Evolutionary conservation across 2,888 invertebrate genomes (phyloP).

Genomic region (Drosophila villosipedis): DNA sequence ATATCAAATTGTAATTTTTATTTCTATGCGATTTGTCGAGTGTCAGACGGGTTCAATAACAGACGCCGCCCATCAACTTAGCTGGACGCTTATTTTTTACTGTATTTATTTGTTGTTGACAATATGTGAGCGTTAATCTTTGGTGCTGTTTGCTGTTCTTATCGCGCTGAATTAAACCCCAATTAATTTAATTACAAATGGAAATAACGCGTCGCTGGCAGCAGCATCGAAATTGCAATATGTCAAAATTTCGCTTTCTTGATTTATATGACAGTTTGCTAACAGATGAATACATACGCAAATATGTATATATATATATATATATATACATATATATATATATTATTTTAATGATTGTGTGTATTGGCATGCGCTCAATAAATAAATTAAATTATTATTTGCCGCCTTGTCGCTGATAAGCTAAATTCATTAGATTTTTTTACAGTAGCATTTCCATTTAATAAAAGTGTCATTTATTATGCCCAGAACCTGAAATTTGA

Average conservation of each 20-base stretch:
- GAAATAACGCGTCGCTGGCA: constrained; percentile 73
- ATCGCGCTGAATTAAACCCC: constrained; percentile 83
- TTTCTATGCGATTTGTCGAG: constrained; percentile 76
- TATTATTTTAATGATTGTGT: constrained; percentile 6
- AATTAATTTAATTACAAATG: constrained; percentile 85
- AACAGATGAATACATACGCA: constrained; percentile 13
- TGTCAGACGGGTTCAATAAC: constrained; percentile 80
- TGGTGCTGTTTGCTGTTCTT: constrained; percentile 31
- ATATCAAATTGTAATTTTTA: constrained; percentile 75
- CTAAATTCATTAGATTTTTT: constrained; percentile 13
- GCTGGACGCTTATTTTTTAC: constrained; percentile 24
- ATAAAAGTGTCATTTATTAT: constrained; percentile 18
- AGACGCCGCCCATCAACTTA: constrained; percentile 32
- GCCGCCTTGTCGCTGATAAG: constrained; percentile 68
- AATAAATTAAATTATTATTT: constrained; percentile 79
- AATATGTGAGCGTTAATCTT: constrained; percentile 54
- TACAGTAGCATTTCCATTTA: constrained; percentile 18
- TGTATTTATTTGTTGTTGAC: constrained; percentile 65
- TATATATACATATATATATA: background rate
- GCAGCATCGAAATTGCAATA: constrained; percentile 24
- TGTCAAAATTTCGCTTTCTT: constrained; percentile 50
- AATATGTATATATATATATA: background rate
- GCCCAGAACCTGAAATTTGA: background rate
- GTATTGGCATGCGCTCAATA: constrained; percentile 60
- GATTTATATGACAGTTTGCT: constrained; percentile 63